Evolutionary conservation across 2,113 vertebrate species (phyloP).

Genomic region (Gavialis gangeticus): DNA sequence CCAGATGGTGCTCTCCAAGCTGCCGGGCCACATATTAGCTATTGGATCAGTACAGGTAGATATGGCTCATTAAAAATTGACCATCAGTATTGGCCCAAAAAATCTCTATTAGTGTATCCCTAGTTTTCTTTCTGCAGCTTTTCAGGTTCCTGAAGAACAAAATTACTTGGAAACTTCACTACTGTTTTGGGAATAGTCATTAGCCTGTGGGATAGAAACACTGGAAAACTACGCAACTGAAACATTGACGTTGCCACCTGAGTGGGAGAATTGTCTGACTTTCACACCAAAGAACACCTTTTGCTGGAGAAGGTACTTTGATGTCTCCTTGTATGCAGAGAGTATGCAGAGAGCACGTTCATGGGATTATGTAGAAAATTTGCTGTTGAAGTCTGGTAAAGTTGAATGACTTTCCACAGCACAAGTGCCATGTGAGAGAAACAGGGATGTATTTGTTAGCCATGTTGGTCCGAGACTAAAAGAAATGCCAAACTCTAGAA

Average conservation of each 20-base stretch:
- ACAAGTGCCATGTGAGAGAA: too few relatives aligned
- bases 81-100: too few relatives aligned
- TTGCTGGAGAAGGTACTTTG: neutral
- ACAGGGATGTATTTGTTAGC: too few relatives aligned
- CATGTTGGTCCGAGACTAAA: too few relatives aligned
- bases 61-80: too few relatives aligned
- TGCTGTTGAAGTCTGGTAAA: neutral
- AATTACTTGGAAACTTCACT: neutral
- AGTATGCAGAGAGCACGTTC: accelerated
- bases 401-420: neutral
- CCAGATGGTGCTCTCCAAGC: too few relatives aligned
- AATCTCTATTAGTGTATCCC: neutral
- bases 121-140: neutral
- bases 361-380: accelerated
- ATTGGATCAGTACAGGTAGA: too few relatives aligned
- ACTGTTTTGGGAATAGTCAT: neutral
- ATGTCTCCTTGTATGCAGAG: accelerated
- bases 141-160: neutral
- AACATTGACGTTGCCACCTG: neutral
- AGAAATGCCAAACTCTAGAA: too few relatives aligned
- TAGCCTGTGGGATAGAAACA: neutral
- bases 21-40: too few relatives aligned
- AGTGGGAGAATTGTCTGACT: neutral
- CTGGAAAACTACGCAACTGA: accelerated
- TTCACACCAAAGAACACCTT: accelerated